These are phyloP conservation scores for Odontocerum albicorne DNA, from an alignment of 2,888 invertebrate genomes.

Conservation along the genomic window DNA sequence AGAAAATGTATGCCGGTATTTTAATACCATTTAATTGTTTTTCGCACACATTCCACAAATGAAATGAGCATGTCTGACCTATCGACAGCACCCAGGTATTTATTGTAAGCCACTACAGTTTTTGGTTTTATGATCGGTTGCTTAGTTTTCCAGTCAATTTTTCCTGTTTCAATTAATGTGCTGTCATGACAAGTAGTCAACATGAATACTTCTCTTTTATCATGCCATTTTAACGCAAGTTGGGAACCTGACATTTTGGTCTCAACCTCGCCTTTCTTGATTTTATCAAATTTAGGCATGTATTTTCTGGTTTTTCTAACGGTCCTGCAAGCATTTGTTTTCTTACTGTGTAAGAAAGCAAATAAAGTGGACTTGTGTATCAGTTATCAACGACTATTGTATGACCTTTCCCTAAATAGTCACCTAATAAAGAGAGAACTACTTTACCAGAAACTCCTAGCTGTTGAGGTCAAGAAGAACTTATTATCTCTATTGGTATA, in stretches of 20 bases:
- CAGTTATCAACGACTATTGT: constrained; percentile 12
- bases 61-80: background rate
- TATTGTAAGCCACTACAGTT: background rate
- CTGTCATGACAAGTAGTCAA: background rate
- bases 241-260: background rate
- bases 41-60: background rate
- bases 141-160: constrained; percentile 1
- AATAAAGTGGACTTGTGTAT: constrained; percentile 15
- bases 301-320: constrained; percentile 3
- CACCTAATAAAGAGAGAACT: constrained; percentile 8
- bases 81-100: constrained; percentile 1
- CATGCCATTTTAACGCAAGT: constrained; percentile 1
- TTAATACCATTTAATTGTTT: constrained; percentile 7
- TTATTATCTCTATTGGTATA: background rate
- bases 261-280: constrained; percentile 1
- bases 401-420: constrained; percentile 15
- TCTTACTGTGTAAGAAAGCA: background rate
- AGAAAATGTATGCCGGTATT: no score
- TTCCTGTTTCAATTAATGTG: background rate
- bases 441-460: constrained; percentile 12
- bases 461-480: background rate
- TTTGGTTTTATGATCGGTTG: background rate
- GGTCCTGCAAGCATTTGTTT: constrained; percentile 11
- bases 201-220: constrained; percentile 5
- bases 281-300: constrained; percentile 15